Conservation (phyloP, 2,113 vertebrate species). For the Tragelaphus imberbis region DNA sequence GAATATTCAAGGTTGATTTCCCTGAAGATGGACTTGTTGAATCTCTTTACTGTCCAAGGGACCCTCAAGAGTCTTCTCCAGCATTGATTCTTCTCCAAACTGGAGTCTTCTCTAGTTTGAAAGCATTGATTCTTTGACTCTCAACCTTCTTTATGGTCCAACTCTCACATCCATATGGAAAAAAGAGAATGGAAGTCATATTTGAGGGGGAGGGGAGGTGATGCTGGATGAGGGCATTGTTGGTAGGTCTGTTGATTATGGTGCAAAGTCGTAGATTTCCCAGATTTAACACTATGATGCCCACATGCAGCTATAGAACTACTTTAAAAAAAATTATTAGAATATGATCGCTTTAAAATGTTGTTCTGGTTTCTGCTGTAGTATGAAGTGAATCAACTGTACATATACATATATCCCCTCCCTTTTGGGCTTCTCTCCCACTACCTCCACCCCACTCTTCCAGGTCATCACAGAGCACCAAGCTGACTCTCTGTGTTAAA, state of each 20-base stretch:
- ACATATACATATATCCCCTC: not conserved
- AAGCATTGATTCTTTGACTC: not conserved
- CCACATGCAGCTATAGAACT: not conserved
- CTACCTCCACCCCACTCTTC: not conserved
- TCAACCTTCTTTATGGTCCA: not conserved
- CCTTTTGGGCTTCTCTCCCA: not conserved
- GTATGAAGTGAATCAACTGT: not conserved
- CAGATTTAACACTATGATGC: not conserved
- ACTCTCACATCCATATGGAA: not conserved
- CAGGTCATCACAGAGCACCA: too few relatives aligned
- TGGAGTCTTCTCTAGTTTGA: too few relatives aligned
- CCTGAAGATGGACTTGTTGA: not conserved
- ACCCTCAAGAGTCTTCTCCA: not conserved
- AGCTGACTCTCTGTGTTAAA: too few relatives aligned
- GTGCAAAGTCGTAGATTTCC: not conserved
- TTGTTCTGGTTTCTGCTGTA: not conserved
- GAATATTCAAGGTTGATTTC: not conserved
- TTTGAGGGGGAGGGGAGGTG: fast-evolving
- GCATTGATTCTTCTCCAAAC: too few relatives aligned
- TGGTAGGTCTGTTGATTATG: not conserved
- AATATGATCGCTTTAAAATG: not conserved
- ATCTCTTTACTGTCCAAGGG: not conserved
- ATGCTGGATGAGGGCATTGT: not conserved
- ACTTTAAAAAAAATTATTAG: not conserved
- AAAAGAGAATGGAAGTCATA: not conserved